Base-by-base conservation (phyloP, 2,797 vertebrate genomes). In the Malacoraja senta region DNA sequence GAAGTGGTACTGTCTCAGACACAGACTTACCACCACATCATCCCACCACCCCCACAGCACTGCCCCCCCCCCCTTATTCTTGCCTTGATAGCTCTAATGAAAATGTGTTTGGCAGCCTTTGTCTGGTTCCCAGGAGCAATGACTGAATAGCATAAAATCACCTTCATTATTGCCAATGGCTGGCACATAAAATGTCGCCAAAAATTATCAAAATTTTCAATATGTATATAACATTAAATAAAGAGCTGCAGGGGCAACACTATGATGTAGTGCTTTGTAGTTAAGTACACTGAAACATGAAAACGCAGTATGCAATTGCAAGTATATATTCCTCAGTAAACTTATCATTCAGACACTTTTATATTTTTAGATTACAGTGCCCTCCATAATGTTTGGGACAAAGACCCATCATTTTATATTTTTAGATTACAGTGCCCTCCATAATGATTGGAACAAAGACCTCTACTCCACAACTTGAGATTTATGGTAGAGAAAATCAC, bases 101-200 rank as follows among this genome's bases (percentile, higher is more conserved):
- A 88, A 88, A 88, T 88, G 61, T 88, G n/a, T 88, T 88, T 88
- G 84, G 61, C 84, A 88, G 61, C 61, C 61, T 65, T 17, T 68
- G 61, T 65, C 84, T 63, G 35, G 84, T 88, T 68, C n/a, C 84
- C 84, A 68, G 61, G 84, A 88, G 84, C 84, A 88, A 68, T 88
- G 84, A 88, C 84, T 35, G 61, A 88, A 88, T 68, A 88, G 84
- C 84, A 88, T 35, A 88, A 88, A 88, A 88, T 88, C 84, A 88
- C 84, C n/a, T 32, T 68, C 61, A 65, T 88, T 65, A 88, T 88
- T 88, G 84, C 84, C 84, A 88, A 88, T 88, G 84, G 84, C 29
- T 88, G 84, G 63, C 84, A 68, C 84, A 68, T 35, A 35, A 88
- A 88, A 88, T 65, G 84, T 68, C 17, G 15, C 61, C 84, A 88